Evolutionary conservation across 2,797 vertebrate genomes (phyloP).

Genomic region (Enteromius thamalakanensis): DNA sequence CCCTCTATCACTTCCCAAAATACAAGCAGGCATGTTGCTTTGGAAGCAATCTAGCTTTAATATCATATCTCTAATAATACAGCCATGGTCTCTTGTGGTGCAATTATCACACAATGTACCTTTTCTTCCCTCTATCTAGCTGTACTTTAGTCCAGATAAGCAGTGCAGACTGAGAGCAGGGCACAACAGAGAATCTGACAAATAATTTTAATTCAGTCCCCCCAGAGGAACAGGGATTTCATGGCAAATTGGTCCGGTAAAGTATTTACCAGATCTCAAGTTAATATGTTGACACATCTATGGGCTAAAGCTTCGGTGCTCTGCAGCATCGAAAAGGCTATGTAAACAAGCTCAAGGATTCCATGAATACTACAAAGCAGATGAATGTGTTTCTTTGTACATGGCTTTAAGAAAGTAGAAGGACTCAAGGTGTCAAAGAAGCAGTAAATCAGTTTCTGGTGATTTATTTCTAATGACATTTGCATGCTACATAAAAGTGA

Average conservation of each 20-base stretch:
- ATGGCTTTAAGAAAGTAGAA: not conserved
- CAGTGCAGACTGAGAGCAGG: slow-evolving; percentile 30
- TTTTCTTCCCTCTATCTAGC: slow-evolving; percentile 14
- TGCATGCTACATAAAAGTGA: slow-evolving; percentile 1
- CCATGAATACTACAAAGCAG: not conserved
- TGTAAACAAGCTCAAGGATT: slow-evolving; percentile 25
- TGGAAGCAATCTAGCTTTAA: slow-evolving; percentile 30
- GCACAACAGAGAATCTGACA: slow-evolving; percentile 43
- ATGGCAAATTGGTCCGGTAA: slow-evolving; percentile 32
- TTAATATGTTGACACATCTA: slow-evolving; percentile 41
- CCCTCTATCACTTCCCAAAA: slow-evolving; percentile 1
- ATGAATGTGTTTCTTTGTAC: not conserved
- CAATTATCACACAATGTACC: slow-evolving; percentile 22
- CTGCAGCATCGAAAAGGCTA: slow-evolving; percentile 14
- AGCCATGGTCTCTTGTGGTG: slow-evolving; percentile 14
- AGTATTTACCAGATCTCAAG: slow-evolving; percentile 37
- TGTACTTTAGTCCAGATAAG: slow-evolving; percentile 20
- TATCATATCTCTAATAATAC: slow-evolving; percentile 16
- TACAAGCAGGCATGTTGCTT: slow-evolving; percentile 13
- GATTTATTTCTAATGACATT: slow-evolving; percentile 11
- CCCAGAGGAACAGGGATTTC: slow-evolving; percentile 24
- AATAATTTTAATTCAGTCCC: slow-evolving; percentile 44
- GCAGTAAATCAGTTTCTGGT: not conserved
- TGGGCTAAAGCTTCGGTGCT: slow-evolving; percentile 44
- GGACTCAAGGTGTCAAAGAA: not conserved